A percentile compares a stretch with the other conserved stretches of the same genome.
phyloP scores from a whole-genome alignment of 1,140 invertebrate species.

The Pseudomyrmex gracilis region DNA sequence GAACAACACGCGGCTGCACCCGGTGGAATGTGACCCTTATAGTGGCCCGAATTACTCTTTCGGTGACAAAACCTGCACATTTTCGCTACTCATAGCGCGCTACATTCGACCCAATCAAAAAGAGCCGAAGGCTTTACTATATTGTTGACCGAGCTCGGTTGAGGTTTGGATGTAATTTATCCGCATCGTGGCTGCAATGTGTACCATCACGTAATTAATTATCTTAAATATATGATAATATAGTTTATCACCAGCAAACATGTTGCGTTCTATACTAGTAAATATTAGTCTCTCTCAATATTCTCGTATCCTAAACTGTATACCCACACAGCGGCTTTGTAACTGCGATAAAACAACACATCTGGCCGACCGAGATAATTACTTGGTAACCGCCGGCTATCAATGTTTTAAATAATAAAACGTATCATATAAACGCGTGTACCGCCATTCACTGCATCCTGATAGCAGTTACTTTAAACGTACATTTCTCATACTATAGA shows the following conservation, averaged over 20 bases:
- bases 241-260: neutral
- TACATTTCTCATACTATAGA: neutral
- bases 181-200: neutral
- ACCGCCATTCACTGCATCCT: neutral
- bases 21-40: conserved; percentile 41
- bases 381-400: neutral
- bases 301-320: neutral
- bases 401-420: neutral
- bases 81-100: conserved; percentile 16
- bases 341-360: neutral
- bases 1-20: conserved; percentile 29
- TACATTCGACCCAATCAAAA: conserved; percentile 11
- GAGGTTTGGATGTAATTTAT: conserved; percentile 5
- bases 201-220: conserved; percentile 3
- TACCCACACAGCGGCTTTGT: neutral
- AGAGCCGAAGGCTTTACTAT: neutral
- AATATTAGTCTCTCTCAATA: neutral
- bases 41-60: conserved; percentile 47
- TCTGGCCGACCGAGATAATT: neutral
- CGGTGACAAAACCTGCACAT: conserved; percentile 35
- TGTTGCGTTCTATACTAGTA: neutral
- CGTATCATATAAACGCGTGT: neutral
- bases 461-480: neutral
- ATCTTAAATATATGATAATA: neutral
- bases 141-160: neutral